Evolutionary conservation across 2,113 vertebrate genomes (phyloP).

Genomic region (Enhydra lutris): DNA sequence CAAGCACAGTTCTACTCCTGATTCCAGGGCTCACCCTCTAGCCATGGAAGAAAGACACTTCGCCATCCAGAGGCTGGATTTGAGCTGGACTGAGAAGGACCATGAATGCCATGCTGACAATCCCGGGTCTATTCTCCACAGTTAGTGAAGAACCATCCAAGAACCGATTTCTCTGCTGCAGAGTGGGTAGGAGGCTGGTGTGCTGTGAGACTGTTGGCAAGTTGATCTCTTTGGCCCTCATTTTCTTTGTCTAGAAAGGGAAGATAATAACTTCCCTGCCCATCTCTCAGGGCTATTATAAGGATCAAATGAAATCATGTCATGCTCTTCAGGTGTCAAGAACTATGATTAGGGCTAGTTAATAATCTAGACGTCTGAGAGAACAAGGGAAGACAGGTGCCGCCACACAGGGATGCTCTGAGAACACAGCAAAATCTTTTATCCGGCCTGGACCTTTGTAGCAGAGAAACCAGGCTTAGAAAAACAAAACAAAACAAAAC

Average conservation of each 20-base stretch:
- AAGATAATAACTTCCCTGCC: neutral
- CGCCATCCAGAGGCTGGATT: neutral
- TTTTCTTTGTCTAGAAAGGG: constrained; percentile 12
- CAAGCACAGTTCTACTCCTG: neutral
- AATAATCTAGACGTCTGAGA: neutral
- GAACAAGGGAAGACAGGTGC: neutral
- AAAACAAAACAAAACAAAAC: neutral
- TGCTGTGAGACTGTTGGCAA: neutral
- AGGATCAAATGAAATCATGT: constrained; percentile 15
- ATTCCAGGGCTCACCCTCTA: neutral
- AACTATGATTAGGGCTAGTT: neutral
- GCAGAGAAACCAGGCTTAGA: neutral
- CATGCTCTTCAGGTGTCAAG: neutral
- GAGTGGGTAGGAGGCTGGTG: neutral
- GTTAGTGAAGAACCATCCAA: neutral
- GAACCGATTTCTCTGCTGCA: neutral
- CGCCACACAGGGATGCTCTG: neutral
- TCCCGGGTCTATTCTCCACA: neutral
- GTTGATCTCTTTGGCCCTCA: neutral
- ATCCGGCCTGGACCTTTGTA: neutral
- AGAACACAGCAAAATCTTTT: neutral
- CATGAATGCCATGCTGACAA: neutral
- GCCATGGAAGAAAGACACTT: neutral
- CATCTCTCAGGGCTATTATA: neutral
- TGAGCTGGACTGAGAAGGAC: neutral